Evolutionary conservation across 2,888 invertebrate species (phyloP), one percentile per base, ranked within the genome.

Genomic region (Creontiades dilutus): DNA sequence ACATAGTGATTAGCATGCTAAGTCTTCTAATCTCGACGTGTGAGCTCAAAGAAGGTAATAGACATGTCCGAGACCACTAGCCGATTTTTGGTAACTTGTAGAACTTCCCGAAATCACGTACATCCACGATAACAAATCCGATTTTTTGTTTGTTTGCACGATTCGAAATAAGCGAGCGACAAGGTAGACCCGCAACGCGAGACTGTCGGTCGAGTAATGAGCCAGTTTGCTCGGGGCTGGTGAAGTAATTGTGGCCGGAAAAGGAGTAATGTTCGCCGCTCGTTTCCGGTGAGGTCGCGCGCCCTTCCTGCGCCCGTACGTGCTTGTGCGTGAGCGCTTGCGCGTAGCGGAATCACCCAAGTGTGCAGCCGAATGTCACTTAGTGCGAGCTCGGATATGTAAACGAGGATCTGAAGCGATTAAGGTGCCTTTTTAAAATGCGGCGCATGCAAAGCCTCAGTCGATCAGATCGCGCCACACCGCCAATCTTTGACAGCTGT

Each of bases 211-310:
- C 2, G 11, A 68, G 23, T 23, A 68, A 68, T 68, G 68, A 68
- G 61, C 61, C n/a, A 68, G 23, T 23, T 19, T 23, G 68, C 23
- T 68, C 23, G 19, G 16, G 7, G n/a, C 57, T 57, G 68, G 68
- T 68, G 68, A 23, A 68, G 68, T 23, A 68, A 68, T 23, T 27
- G 61, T 61, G 61, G n/a, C n/a, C 61, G 61, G 61, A 61, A 52
- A 52, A 61, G 61, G 61, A 16, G 61, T 61, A 61, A 61, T 61
- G 68, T 27, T 57, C 16, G 57, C 57, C 57, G 57, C 1, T 57
- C 57, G n/a, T n/a, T 16, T 57, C 57, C 57, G 16, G 57, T 12
- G 37, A 52, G 52, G 14, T 52, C 52, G 52, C 57, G 19, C 23
- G 19, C 27, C 68, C 68, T 19, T 19, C 68, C 68, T 68, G 68